Percentiles rank a stretch among this genome's conserved stretches.
These are phyloP conservation scores for Shinisaurus crocodilurus DNA, from an alignment of 2,113 vertebrate genomes.

Conservation along the genomic window DNA sequence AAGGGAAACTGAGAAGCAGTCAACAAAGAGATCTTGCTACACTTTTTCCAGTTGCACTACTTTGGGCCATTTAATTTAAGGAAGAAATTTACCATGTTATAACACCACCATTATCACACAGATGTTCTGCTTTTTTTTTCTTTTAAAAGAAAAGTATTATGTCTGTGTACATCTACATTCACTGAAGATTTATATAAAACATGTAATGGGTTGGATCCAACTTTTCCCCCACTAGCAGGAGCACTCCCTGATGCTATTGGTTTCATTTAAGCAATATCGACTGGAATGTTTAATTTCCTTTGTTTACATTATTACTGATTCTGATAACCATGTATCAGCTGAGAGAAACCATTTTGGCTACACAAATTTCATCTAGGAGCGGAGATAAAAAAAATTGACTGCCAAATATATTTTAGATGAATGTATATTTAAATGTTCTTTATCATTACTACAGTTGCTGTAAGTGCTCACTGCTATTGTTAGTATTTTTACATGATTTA, in stretches of 20 bases:
- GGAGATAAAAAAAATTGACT: not conserved
- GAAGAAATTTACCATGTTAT: not conserved
- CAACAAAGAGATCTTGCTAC: not conserved
- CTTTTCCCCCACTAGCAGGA: not conserved
- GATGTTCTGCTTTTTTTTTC: not conserved
- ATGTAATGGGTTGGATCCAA: not conserved
- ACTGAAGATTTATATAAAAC: constrained; percentile 9
- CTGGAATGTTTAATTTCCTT: constrained; percentile 43
- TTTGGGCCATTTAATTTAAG: not conserved
- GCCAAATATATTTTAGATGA: constrained; percentile 54
- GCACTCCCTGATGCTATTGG: constrained; percentile 44
- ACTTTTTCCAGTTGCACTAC: not conserved
- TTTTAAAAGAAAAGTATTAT: not conserved
- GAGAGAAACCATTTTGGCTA: constrained; percentile 33
- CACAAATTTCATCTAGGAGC: constrained; percentile 42
- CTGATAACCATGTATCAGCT: constrained; percentile 32
- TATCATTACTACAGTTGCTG: constrained; percentile 7
- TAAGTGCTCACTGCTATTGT: not conserved
- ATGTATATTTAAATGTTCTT: constrained; percentile 43
- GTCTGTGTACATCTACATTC: not conserved
- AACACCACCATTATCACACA: not conserved
- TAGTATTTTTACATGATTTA: constrained; percentile 10
- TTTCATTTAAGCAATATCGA: constrained; percentile 44
- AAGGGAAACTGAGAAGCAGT: not conserved
- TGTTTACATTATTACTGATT: constrained; percentile 51